Evolutionary conservation across 2,888 invertebrate species (phyloP).

Genomic region (Deilephila porcellus): DNA sequence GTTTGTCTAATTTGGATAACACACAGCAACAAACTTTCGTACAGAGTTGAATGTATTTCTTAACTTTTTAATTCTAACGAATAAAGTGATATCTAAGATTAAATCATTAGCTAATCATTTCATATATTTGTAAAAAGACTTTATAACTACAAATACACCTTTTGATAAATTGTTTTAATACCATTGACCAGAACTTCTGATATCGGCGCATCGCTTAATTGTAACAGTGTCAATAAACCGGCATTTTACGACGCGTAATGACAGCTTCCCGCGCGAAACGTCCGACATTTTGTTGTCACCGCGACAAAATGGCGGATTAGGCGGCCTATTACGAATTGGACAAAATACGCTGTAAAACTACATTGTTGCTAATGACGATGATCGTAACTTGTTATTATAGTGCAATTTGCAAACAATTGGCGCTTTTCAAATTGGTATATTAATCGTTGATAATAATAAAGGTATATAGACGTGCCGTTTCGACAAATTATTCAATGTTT

Average conservation of each 20-base stretch:
- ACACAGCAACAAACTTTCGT: too few relatives aligned
- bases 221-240: slow-evolving; percentile 41
- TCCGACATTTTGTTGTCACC: slow-evolving; percentile 19
- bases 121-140: too few relatives aligned
- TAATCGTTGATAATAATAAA: background rate
- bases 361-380: slow-evolving; percentile 26
- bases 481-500: background rate
- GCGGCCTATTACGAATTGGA: slow-evolving; percentile 3
- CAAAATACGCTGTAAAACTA: slow-evolving; percentile 16
- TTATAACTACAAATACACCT: too few relatives aligned
- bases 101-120: too few relatives aligned
- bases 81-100: too few relatives aligned
- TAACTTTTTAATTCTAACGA: too few relatives aligned
- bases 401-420: slow-evolving; percentile 1
- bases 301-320: slow-evolving; percentile 17
- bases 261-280: slow-evolving; percentile 40
- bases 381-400: slow-evolving; percentile 6
- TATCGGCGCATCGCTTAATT: slow-evolving; percentile 39
- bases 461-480: background rate
- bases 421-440: background rate
- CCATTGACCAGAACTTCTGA: background rate
- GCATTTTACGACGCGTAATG: slow-evolving; percentile 60
- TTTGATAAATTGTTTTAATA: too few relatives aligned
- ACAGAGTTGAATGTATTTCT: too few relatives aligned
- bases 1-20: too few relatives aligned